These are phyloP conservation scores for Pagrus major DNA, from an alignment of 2,113 vertebrate genomes.

Conservation along the genomic window DNA sequence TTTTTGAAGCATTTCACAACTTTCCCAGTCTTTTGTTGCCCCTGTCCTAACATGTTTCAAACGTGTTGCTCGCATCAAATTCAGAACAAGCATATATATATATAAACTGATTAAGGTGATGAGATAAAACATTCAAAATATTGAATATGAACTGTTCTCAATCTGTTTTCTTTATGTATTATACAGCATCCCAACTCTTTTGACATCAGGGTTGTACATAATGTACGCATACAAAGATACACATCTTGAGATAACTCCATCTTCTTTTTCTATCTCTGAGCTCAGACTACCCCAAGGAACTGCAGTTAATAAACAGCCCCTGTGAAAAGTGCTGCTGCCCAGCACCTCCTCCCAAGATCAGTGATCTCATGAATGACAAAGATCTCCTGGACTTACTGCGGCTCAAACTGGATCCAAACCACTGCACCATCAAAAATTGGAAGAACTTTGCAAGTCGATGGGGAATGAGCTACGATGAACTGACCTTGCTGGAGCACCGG, in stretches of 20 bases:
- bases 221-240: neutral
- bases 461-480: constrained; percentile 98
- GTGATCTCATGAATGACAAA: constrained; percentile 96
- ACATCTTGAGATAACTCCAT: neutral
- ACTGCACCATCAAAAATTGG: constrained; percentile 99
- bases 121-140: too few species aligned
- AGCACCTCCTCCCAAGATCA: constrained; percentile 91
- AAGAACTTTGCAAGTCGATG: constrained; percentile 99
- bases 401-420: constrained; percentile 94
- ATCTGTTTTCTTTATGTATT: too few species aligned
- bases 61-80: too few species aligned
- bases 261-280: constrained; percentile 14
- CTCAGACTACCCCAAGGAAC: constrained; percentile 79
- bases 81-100: too few species aligned
- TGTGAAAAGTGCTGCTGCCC: constrained; percentile 84
- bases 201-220: too few species aligned
- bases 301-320: constrained; percentile 68
- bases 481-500: constrained; percentile 95
- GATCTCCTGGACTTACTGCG: constrained; percentile 94
- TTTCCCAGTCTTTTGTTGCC: too few species aligned
- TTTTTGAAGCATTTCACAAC: too few species aligned
- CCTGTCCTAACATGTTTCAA: too few species aligned
- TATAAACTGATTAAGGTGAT: too few species aligned
- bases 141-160: too few species aligned
- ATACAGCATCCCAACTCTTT: too few species aligned